Percentiles rank a stretch among this genome's conserved stretches.
Conservation (phyloP, 92 coral and sea anemone genomes). For the Paragorgia papillata region DNA sequence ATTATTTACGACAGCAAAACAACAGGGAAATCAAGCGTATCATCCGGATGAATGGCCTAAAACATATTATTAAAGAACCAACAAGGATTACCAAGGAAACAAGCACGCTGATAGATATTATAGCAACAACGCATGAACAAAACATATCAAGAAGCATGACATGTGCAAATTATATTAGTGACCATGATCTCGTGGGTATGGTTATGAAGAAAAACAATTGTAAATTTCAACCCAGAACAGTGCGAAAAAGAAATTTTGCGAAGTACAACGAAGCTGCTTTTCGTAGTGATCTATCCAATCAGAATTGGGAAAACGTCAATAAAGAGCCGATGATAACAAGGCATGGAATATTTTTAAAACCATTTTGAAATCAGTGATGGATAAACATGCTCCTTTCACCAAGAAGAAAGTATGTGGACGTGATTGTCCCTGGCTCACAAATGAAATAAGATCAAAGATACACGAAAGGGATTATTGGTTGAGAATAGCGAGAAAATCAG, state of each 20-base stretch:
- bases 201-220: not conserved
- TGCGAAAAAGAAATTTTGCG: not conserved
- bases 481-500: slow-evolving; percentile 22
- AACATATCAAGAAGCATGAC: slow-evolving; percentile 5
- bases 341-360: slow-evolving; percentile 32
- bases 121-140: slow-evolving; percentile 8
- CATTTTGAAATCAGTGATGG: slow-evolving; percentile 26
- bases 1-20: not conserved
- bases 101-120: slow-evolving; percentile 1
- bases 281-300: not conserved
- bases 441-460: slow-evolving; percentile 7
- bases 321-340: not conserved
- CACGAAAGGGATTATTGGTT: slow-evolving; percentile 9
- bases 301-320: slow-evolving; percentile 3
- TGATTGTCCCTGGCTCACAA: slow-evolving; percentile 26
- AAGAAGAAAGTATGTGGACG: slow-evolving; percentile 27
- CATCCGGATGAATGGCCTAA: not conserved
- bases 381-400: slow-evolving; percentile 42
- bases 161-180: slow-evolving; percentile 27
- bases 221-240: slow-evolving; percentile 18
- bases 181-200: slow-evolving; percentile 6
- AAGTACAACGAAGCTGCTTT: not conserved
- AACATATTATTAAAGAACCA: not conserved
- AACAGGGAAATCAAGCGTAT: not conserved
- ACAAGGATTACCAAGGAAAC: slow-evolving; percentile 12